A percentile compares a stretch with the other conserved stretches of the same genome.
phyloP scores from a whole-genome alignment of 2,113 vertebrate genomes.

The Tyrannus savana region DNA sequence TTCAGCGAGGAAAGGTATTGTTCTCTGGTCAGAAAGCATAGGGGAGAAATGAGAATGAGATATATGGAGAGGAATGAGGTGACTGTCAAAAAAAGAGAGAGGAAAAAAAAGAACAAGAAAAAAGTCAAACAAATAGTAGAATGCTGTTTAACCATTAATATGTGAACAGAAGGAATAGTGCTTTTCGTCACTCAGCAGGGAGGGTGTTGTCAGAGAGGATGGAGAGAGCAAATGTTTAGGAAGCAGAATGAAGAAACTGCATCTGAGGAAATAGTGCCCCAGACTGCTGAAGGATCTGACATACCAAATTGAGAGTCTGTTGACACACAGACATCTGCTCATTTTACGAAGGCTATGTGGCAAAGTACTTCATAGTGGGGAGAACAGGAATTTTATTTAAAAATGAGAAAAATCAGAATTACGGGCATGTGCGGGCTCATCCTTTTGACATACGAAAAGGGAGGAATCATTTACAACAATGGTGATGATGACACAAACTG shows the following conservation, averaged over 20 bases:
- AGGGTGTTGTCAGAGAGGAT: not conserved
- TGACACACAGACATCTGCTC: not conserved
- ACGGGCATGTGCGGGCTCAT: not conserved
- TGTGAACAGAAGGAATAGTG: not conserved
- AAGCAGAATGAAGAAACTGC: not conserved
- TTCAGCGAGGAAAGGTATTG: not conserved
- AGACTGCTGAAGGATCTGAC: not conserved
- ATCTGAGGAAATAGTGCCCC: not conserved
- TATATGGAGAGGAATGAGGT: not conserved
- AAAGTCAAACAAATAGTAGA: not conserved
- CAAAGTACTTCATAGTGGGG: not conserved
- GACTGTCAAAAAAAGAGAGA: not conserved
- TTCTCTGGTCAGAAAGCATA: not conserved
- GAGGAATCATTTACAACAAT: fast-evolving
- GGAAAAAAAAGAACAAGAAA: not conserved
- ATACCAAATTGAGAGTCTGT: not conserved
- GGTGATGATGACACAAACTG: not conserved
- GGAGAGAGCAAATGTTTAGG: fast-evolving
- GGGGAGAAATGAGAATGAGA: not conserved
- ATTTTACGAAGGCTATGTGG: not conserved
- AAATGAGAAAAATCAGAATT: not conserved
- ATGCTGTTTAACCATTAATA: not conserved
- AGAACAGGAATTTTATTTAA: not conserved
- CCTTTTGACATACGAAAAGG: not conserved
- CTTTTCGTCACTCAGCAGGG: not conserved